Evolutionary conservation across 2,797 vertebrate genomes (phyloP), one percentile per base, ranked within the genome.

Genomic region (Iguana delicatissima): DNA sequence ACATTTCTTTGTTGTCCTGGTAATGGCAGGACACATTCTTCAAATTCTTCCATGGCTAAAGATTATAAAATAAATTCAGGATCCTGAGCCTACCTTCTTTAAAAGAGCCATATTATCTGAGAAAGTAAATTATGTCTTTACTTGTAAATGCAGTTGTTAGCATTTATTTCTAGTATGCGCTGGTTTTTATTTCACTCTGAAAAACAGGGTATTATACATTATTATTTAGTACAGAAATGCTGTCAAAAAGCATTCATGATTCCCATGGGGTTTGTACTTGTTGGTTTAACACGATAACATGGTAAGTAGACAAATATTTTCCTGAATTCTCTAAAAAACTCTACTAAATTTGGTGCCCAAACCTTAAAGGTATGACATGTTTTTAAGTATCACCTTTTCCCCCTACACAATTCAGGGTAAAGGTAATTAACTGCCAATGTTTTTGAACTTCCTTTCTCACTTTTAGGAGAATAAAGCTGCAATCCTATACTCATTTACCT

Each of bases 391-490:
- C 26, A 85, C 24, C 0, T 85, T 38, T 22, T 18, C 32, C 10
- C 80, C 42, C 18, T 24, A 13, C 0, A n/a, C 18, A 81, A 22
- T 26, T 87, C 55, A 74, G 62, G 20, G 4, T n/a, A 1, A 84
- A 84, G 80, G 87, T 89, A 91, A 91, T 90, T 92, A 73, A 86
- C 73, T 29, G 77, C 84, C 86, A 32, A 7, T 8, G 1, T 32
- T 0, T 46, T 86, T 1, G 55, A 74, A 46, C 76, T 89, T 16
- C 0, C 72, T 24, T 38, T 10, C 12, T 24, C 12, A 29, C 69
- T 88, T 81, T 1, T 82, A 87, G n/a, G 13, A 85, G 55, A 80
- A 50, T 1, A 26, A 80, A 76, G 2, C 81, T 80, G 22, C 57
- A 79, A 18, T 87, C 59, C 26, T 77, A 42, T 62, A 32, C 10